phyloP scores from a whole-genome alignment of 2,113 vertebrate genomes.

The Nicator chloris region DNA sequence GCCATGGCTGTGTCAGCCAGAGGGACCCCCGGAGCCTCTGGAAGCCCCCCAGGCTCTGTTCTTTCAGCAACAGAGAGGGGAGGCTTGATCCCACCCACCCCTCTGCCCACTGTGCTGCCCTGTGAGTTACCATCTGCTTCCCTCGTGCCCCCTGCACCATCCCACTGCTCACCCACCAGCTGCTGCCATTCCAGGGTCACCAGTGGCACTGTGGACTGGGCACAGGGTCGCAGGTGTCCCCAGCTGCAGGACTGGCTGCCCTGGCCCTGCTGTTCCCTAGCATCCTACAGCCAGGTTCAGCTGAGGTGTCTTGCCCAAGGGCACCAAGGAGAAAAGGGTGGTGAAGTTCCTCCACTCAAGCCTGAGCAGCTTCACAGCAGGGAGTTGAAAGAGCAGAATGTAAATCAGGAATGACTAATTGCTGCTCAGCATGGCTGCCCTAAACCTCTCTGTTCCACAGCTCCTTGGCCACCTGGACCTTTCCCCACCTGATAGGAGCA shows the following conservation, averaged over 20 bases:
- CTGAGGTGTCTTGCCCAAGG: constrained; percentile 24
- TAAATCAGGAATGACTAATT: constrained; percentile 46
- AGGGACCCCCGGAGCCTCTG: neutral
- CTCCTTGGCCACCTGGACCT: neutral
- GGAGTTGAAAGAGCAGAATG: constrained; percentile 43
- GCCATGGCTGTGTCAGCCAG: neutral
- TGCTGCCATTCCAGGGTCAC: fast-evolving
- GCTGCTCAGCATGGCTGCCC: neutral
- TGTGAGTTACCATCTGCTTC: fast-evolving
- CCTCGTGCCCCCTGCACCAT: fast-evolving
- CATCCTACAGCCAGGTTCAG: neutral
- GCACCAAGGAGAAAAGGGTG: neutral
- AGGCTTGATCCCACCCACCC: neutral
- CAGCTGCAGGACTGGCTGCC: neutral
- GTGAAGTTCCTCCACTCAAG: neutral
- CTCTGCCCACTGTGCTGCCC: fast-evolving
- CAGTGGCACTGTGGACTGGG: fast-evolving
- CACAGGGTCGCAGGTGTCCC: fast-evolving
- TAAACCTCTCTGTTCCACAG: neutral
- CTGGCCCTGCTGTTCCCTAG: neutral
- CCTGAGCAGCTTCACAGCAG: constrained; percentile 21
- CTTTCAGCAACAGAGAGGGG: neutral
- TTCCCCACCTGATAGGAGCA: neutral
- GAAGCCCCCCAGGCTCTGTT: neutral
- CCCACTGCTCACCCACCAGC: fast-evolving